These are phyloP conservation scores for Chitala chitala DNA, from an alignment of 2,113 vertebrate species.

Conservation along the genomic window DNA sequence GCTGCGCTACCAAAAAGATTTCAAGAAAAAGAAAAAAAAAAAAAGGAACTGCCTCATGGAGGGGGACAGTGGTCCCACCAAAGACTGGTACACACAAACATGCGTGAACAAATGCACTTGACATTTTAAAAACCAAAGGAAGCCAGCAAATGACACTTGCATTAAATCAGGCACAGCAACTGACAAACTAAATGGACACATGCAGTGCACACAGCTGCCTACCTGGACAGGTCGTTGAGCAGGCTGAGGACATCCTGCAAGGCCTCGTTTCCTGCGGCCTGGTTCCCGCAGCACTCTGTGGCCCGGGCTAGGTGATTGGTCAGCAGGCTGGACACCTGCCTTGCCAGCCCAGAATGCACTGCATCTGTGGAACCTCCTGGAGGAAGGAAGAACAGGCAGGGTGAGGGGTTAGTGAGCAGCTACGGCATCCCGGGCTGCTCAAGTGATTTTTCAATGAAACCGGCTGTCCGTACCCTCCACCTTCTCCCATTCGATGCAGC, in stretches of 20 bases:
- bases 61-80: too few relatives aligned
- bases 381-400: background rate
- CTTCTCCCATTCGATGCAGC: constrained; percentile 97
- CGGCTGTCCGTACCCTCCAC: constrained; percentile 76
- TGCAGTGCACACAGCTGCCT: constrained; percentile 6
- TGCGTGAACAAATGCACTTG: background rate
- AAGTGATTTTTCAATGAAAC: background rate
- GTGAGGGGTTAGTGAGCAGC: background rate
- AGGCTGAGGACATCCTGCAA: constrained; percentile 95
- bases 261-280: constrained; percentile 93
- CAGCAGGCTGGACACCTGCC: constrained; percentile 91
- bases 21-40: too few relatives aligned
- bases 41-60: too few relatives aligned
- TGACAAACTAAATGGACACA: background rate
- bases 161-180: background rate
- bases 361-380: constrained; percentile 88
- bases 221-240: constrained; percentile 95
- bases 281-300: constrained; percentile 92
- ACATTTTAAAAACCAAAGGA: too few relatives aligned
- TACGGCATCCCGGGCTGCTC: too few relatives aligned
- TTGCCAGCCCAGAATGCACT: constrained; percentile 91
- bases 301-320: constrained; percentile 94
- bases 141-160: too few relatives aligned
- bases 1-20: too few relatives aligned
- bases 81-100: too few relatives aligned